phyloP scores from a whole-genome alignment of 2,113 vertebrate genomes.

The Pan troglodytes region DNA sequence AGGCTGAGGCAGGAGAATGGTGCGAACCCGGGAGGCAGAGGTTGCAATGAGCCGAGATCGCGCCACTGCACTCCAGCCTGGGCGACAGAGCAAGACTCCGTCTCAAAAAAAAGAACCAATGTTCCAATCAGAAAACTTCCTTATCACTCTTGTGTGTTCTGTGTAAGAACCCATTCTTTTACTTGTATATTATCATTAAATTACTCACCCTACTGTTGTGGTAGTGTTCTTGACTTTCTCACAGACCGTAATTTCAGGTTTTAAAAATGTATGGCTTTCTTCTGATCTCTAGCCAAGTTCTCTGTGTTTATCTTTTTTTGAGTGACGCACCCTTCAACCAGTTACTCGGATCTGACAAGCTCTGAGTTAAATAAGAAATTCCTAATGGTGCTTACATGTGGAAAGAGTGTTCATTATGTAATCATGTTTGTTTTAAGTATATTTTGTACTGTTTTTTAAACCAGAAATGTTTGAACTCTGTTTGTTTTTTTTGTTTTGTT shows the following conservation, averaged over 20 bases:
- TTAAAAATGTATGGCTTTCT: background rate
- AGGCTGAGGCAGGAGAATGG: too few species aligned
- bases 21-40: too few species aligned
- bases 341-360: background rate
- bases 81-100: too few species aligned
- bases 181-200: background rate
- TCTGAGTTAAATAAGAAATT: conserved; percentile 37
- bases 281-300: background rate
- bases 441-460: background rate
- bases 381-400: background rate
- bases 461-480: background rate
- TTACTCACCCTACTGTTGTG: background rate
- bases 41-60: too few species aligned
- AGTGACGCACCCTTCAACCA: background rate
- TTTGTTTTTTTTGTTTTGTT: background rate
- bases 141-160: background rate
- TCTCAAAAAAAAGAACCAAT: background rate
- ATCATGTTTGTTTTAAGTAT: background rate
- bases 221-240: background rate
- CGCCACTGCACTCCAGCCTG: too few species aligned
- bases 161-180: background rate
- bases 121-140: background rate
- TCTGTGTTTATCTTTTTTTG: background rate
- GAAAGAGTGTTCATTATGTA: background rate
- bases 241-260: background rate